Base-by-base conservation (phyloP, 2,888 invertebrate genomes). In the Tiliacea aurago region DNA sequence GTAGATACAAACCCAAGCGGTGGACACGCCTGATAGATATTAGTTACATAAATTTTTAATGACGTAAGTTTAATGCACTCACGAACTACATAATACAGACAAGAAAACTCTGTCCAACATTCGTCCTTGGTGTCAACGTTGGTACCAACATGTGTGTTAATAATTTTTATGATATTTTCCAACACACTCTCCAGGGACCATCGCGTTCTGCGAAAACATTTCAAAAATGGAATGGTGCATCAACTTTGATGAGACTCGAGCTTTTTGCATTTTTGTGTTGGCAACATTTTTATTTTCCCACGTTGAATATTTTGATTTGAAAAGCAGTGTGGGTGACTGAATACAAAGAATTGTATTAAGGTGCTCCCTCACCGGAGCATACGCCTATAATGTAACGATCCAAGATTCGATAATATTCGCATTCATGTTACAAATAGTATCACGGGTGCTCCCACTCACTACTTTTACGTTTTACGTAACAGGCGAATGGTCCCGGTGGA, bases 171-270 rank as follows among this genome's bases (percentile, higher is more conserved):
- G 37, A 61, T 61, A 51, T 51, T 23, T 28, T 45, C 56, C 45
- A 33, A 47, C 47, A 33, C 15, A 23, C 33, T 33, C 78, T 66
- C 68, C 13, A n/a, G 80, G 53, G 80, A 72, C 47, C 5, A 37
- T 23, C 47, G 33, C 18, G 64, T 65, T 71, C 56, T 65, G 43
- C 33, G 43, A 69, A 76, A 75, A 51, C 67, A 59, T 63, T 70
- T 51, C 58, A 55, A 63, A 56, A 69, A 72, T 80, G 80, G 71
- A 80, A 69, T 63, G 63, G 66, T 81, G 80, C 72, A 76, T 76
- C 76, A 75, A 81, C 37, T 71, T 73, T 66, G 62, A 70, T 59
- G 65, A 62, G 68, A 56, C 41, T 71, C 9, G 28, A 13, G 51
- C n/a, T 59, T 47, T 79, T 79, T 66, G 51, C 23, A 69, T 76